These are phyloP conservation scores for Prinia subflava DNA, from an alignment of 2,113 vertebrate species.

Conservation along the genomic window DNA sequence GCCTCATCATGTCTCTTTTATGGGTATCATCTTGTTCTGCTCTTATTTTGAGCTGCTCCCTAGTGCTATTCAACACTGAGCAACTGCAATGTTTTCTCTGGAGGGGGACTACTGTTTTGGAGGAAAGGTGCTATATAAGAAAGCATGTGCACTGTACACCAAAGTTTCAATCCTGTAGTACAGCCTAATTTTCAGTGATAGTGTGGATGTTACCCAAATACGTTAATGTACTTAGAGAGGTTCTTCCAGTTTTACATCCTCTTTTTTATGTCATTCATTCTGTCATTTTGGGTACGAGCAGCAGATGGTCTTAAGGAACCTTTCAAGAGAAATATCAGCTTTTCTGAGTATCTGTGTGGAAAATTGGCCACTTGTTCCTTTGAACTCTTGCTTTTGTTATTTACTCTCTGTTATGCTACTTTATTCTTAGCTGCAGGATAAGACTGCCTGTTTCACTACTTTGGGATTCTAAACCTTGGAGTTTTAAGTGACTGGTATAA, in stretches of 20 bases:
- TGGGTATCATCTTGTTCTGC: background rate
- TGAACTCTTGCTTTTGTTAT: background rate
- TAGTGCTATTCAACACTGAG: background rate
- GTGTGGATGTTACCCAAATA: background rate
- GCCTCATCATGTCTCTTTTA: background rate
- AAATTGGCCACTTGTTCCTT: background rate
- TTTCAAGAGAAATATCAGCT: background rate
- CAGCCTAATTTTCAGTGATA: background rate
- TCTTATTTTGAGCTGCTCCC: background rate
- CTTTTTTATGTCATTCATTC: background rate
- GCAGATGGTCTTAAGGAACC: background rate
- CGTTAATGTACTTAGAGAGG: background rate
- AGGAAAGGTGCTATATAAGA: background rate
- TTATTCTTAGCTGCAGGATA: background rate
- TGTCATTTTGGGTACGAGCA: background rate
- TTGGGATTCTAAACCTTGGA: background rate
- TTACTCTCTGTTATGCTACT: background rate
- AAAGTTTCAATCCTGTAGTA: background rate
- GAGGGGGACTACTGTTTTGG: background rate
- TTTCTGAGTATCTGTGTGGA: background rate
- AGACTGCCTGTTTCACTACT: background rate
- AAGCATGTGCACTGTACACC: rapidly evolving
- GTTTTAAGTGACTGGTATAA: background rate
- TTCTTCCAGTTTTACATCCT: background rate
- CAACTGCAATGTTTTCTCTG: background rate